Evolutionary conservation across 1,140 invertebrate species (phyloP), one percentile per base, ranked within the genome.

Genomic region (Brachionus rubens): DNA sequence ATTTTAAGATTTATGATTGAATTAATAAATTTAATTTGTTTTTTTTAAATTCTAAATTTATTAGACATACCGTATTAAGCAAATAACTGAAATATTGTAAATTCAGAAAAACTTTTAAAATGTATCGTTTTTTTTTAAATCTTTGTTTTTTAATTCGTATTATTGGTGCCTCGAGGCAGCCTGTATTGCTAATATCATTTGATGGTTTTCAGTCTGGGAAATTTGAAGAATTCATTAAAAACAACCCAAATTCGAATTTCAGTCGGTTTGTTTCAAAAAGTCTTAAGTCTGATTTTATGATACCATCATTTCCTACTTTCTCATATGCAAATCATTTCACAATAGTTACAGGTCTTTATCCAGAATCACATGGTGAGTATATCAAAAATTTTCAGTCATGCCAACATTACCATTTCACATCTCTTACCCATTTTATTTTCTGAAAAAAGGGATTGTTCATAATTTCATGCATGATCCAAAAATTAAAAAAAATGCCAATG

Each of bases 311-410:
- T 82, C 87, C 89, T 0, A 90, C 90, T 1, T 89, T 90, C 82
- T 92, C 91, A 1, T 91, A 91, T 82, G 89, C 90, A 1, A 92
- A 92, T 85, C 91, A 92, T 82, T 89, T 90, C 79, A 87, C 89
- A 1, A 90, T 92, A 46, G 89, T 88, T 0, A 92, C 91, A 30
- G 82, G 68, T 16, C 12, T 48, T 24, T 72, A 72, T 16, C 26
- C 47, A 10, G 68, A 72, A 41, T n/a, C 12, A 40, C 68, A 72
- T n/a, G 68, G 46, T n/a, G n/a, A n/a, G n/a, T 5, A 9, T 3
- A 36, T 65, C 2, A 41, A 26, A 41, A 28, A 41, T 65, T 43
- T 65, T 1, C 7, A 81, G 82, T 16, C 26, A n/a, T n/a, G n/a
- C n/a, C n/a, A n/a, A n/a, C n/a, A n/a, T n/a, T n/a, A n/a, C n/a